Percentiles rank a stretch among this genome's conserved stretches.
These are phyloP conservation scores for Arremon brunneinucha DNA, from an alignment of 2,797 vertebrate genomes.

Conservation along the genomic window DNA sequence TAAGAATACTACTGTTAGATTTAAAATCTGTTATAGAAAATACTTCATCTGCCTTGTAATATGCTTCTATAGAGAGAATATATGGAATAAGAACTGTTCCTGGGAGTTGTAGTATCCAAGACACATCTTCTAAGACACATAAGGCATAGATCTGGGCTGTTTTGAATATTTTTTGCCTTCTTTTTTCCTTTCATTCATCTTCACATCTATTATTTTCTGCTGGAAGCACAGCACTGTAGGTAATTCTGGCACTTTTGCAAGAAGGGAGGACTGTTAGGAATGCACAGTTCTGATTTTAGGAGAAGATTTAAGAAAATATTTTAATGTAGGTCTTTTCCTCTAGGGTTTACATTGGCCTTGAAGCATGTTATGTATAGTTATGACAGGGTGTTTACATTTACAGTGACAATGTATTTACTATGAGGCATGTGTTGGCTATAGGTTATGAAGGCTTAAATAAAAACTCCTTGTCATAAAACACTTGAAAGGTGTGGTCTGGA, in stretches of 20 bases:
- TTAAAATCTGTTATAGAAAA: neutral
- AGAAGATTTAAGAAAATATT: neutral
- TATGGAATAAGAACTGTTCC: neutral
- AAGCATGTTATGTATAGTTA: neutral
- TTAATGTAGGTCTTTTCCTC: neutral
- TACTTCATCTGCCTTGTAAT: neutral
- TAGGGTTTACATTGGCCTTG: neutral
- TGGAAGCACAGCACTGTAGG: neutral
- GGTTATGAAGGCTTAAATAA: neutral
- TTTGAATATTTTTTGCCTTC: neutral
- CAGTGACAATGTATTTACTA: neutral
- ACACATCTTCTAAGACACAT: neutral
- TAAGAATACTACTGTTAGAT: neutral
- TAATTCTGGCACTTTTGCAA: neutral
- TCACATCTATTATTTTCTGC: neutral
- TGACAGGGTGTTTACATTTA: neutral
- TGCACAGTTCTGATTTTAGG: neutral
- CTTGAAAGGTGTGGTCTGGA: neutral
- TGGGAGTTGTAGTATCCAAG: neutral
- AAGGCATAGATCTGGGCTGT: neutral
- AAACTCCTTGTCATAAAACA: neutral
- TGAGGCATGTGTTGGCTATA: neutral
- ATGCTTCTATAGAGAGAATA: neutral
- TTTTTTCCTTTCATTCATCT: neutral
- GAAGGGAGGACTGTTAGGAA: neutral